A percentile compares a stretch with the other conserved stretches of the same genome.
Evolutionary conservation across 2,797 vertebrate species (phyloP).

Genomic region (Glyptemys insculpta): DNA sequence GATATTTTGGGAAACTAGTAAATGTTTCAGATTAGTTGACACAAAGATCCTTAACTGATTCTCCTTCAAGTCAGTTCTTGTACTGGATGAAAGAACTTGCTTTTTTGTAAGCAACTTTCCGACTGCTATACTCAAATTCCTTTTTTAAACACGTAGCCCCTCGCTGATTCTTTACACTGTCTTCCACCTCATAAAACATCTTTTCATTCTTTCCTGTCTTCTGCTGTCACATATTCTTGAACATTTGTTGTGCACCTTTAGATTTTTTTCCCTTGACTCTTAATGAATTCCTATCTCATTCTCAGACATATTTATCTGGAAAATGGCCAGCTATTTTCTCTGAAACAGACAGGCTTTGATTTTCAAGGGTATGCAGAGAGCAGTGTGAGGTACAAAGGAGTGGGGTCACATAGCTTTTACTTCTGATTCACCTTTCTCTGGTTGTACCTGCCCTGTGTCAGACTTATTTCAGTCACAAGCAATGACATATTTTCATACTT

Average conservation of each 20-base stretch:
- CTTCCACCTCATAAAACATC: neutral
- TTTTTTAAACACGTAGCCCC: neutral
- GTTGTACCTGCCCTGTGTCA: neutral
- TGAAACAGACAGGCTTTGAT: neutral
- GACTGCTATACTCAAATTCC: neutral
- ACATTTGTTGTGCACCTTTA: neutral
- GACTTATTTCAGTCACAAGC: constrained; percentile 9
- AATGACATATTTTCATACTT: constrained; percentile 25
- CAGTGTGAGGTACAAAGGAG: constrained; percentile 2
- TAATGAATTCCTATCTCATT: neutral
- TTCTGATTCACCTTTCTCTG: constrained; percentile 39
- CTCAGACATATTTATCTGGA: neutral
- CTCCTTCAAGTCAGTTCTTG: neutral
- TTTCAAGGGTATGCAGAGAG: neutral
- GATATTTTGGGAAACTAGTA: neutral
- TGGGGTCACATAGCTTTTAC: constrained; percentile 1
- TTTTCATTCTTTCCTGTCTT: constrained; percentile 18
- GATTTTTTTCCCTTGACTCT: neutral
- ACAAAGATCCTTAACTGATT: neutral
- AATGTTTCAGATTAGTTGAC: neutral
- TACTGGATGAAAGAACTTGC: neutral
- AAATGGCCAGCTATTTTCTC: neutral
- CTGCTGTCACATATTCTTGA: neutral
- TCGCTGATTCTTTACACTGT: neutral
- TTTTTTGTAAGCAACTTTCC: neutral